These are phyloP conservation scores for Cabera pusaria DNA, from an alignment of 2,888 invertebrate species.

Conservation along the genomic window DNA sequence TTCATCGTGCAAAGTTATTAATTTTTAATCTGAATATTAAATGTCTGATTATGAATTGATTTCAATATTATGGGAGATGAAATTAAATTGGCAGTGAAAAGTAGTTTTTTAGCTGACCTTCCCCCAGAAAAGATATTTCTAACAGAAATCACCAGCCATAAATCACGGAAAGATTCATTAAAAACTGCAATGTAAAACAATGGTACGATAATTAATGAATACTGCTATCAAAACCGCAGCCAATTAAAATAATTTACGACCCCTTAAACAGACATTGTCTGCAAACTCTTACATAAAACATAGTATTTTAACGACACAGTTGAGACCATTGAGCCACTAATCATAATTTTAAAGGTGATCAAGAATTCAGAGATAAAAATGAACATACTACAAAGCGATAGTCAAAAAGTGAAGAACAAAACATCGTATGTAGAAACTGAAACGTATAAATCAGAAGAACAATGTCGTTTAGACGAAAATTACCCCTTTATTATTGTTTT, in stretches of 20 bases:
- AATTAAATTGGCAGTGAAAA: no score
- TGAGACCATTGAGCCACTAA: constrained; percentile 33
- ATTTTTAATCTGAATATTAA: no score
- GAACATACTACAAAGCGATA: constrained; percentile 32
- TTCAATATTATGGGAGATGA: constrained; percentile 3
- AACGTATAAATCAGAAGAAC: constrained; percentile 59
- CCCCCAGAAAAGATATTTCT: no score
- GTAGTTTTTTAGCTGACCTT: no score
- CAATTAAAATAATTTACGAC: constrained; percentile 31
- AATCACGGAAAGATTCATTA: no score
- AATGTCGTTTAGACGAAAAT: constrained; percentile 58
- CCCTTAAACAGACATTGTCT: constrained; percentile 21
- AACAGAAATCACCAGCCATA: no score
- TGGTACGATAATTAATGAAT: not conserved
- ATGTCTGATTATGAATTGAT: no score
- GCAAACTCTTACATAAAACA: constrained; percentile 18
- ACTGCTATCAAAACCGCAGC: constrained; percentile 18
- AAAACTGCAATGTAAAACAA: no score
- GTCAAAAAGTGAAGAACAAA: constrained; percentile 18
- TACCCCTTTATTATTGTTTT: constrained; percentile 68
- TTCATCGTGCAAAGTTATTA: no score
- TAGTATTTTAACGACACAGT: constrained; percentile 28
- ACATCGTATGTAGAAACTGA: constrained; percentile 26
- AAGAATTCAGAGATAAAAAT: constrained; percentile 24
- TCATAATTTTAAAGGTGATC: constrained; percentile 32